These are phyloP conservation scores for Heteromormyrus szaboi DNA, from an alignment of 2,797 vertebrate species.

Conservation along the genomic window DNA sequence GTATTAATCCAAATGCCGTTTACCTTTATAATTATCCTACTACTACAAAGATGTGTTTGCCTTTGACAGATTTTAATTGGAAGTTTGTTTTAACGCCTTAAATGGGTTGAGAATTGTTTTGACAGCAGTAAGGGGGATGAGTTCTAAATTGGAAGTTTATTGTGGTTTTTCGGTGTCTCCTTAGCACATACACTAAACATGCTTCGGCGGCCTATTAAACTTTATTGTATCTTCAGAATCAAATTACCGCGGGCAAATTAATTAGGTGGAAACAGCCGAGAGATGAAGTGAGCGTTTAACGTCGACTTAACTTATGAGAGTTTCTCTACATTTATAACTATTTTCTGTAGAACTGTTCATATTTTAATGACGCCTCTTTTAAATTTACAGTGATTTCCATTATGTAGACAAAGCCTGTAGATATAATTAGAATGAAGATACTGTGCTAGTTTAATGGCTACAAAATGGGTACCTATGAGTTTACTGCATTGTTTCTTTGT, in stretches of 20 bases:
- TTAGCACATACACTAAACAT: conserved; percentile 64
- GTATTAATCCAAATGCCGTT: neutral
- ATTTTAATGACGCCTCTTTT: conserved; percentile 55
- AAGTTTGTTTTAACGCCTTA: conserved; percentile 25
- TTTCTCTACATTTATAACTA: conserved; percentile 34
- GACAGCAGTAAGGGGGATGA: conserved; percentile 27
- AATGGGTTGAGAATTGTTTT: conserved; percentile 19
- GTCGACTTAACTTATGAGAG: conserved; percentile 9
- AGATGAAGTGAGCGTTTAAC: conserved; percentile 29
- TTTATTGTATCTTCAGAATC: conserved; percentile 75
- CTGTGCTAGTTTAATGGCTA: conserved; percentile 57
- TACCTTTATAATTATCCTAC: neutral
- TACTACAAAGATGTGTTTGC: neutral
- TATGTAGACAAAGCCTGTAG: conserved; percentile 54
- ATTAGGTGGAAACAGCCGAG: conserved; percentile 67
- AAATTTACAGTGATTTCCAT: conserved; percentile 45
- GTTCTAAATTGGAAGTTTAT: conserved; percentile 52
- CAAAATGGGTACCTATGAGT: conserved; percentile 68
- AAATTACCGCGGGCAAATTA: conserved; percentile 81
- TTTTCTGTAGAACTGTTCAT: conserved; percentile 45
- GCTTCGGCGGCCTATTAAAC: conserved; percentile 66
- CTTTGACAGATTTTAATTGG: neutral
- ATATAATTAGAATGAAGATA: conserved; percentile 73
- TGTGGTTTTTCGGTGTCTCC: conserved; percentile 67
- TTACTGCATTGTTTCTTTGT: conserved; percentile 79